Conservation (phyloP, 1,140 invertebrate genomes). For the Conus ventricosus region DNA sequence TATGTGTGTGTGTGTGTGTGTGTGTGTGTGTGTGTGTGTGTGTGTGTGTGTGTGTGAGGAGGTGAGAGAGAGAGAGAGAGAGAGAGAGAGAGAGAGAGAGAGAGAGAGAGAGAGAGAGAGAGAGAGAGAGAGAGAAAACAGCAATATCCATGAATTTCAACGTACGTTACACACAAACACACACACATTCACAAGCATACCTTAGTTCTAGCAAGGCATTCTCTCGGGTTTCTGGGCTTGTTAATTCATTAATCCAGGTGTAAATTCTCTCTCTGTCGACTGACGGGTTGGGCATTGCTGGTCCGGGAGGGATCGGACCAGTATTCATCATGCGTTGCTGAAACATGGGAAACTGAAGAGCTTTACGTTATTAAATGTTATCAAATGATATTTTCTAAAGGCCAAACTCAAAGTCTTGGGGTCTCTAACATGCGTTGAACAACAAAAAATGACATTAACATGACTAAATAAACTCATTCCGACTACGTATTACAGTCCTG, state of each 20-base stretch:
- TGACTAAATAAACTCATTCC: too few relatives aligned
- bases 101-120: not conserved
- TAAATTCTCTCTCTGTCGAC: slow-evolving; percentile 90
- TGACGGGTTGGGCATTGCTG: slow-evolving; percentile 50
- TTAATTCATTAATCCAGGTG: slow-evolving; percentile 96
- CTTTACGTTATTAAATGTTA: too few relatives aligned
- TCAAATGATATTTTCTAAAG: too few relatives aligned
- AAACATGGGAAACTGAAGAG: slow-evolving; percentile 8
- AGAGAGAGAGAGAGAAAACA: not conserved
- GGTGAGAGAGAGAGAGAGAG: not conserved
- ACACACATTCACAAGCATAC: slow-evolving; percentile 68
- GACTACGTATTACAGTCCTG: too few relatives aligned
- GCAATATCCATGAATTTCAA: not conserved
- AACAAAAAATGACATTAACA: not conserved
- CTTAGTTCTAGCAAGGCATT: slow-evolving; percentile 95
- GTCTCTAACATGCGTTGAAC: not conserved
- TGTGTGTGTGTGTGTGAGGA: slow-evolving; percentile 7
- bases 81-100: not conserved
- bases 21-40: not conserved
- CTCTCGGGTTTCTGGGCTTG: slow-evolving; percentile 94
- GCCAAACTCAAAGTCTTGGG: not conserved
- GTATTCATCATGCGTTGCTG: slow-evolving; percentile 47
- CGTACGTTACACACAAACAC: too few relatives aligned
- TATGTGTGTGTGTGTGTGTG: not conserved
- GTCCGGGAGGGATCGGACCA: slow-evolving; percentile 30